phyloP scores from a whole-genome alignment of 1,140 invertebrate genomes.

The Bombus waltoni region DNA sequence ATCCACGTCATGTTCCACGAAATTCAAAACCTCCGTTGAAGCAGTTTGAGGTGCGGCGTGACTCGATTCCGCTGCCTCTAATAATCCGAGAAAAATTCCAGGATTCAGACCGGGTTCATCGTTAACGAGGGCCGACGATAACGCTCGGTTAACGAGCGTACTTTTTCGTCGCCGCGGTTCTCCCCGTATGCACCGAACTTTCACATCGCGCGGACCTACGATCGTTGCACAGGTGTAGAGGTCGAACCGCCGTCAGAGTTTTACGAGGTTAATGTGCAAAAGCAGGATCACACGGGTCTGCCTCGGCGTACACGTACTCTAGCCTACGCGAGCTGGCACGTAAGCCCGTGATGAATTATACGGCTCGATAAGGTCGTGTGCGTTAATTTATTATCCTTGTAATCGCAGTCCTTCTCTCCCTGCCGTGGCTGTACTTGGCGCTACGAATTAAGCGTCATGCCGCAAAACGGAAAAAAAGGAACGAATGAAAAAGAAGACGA shows the following conservation, averaged over 20 bases:
- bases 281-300: slow-evolving; percentile 48
- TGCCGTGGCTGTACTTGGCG: neutral
- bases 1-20: slow-evolving; percentile 20
- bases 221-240: slow-evolving; percentile 63
- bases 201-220: slow-evolving; percentile 58
- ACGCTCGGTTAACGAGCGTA: slow-evolving; percentile 52
- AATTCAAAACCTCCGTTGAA: neutral
- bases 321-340: slow-evolving; percentile 59
- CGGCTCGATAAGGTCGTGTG: slow-evolving; percentile 76
- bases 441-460: neutral
- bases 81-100: slow-evolving; percentile 19
- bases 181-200: slow-evolving; percentile 58
- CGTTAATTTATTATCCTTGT: slow-evolving; percentile 78
- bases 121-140: slow-evolving; percentile 48
- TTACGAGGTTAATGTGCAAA: slow-evolving; percentile 75
- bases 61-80: neutral
- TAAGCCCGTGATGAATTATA: slow-evolving; percentile 78
- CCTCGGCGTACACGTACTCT: slow-evolving; percentile 37
- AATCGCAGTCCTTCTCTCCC: slow-evolving; percentile 63
- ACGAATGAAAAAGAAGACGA: no score
- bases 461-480: neutral
- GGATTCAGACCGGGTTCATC: slow-evolving; percentile 34
- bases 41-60: neutral
- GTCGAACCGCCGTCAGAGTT: slow-evolving; percentile 70
- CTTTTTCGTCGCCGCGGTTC: slow-evolving; percentile 40